Percentiles rank a stretch among this genome's conserved stretches.
Evolutionary conservation across 1,140 invertebrate species (phyloP).

Genomic region (Lepidurus apus): DNA sequence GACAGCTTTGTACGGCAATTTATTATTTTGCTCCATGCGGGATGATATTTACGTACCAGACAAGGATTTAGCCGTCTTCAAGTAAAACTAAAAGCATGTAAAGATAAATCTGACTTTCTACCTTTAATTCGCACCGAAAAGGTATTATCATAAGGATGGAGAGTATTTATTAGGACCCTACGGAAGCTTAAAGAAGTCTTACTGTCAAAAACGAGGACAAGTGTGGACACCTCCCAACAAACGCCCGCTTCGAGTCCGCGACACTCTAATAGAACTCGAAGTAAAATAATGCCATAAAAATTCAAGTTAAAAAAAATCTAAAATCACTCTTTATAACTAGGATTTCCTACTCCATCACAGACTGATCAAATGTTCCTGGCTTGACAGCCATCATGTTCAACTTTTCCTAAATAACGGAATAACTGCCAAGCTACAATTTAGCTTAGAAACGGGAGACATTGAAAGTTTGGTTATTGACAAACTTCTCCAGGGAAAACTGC

Average conservation of each 20-base stretch:
- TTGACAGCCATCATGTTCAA: background rate
- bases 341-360: background rate
- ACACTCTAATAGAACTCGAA: background rate
- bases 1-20: slow-evolving; percentile 4
- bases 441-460: background rate
- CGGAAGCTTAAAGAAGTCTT: background rate
- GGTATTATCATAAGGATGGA: slow-evolving; percentile 1
- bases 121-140: background rate
- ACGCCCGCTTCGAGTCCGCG: background rate
- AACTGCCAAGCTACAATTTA: background rate
- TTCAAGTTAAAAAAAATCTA: background rate
- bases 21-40: background rate
- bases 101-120: background rate
- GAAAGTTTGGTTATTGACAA: background rate
- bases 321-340: background rate
- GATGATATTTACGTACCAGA: background rate
- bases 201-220: background rate
- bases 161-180: background rate
- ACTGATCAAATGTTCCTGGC: background rate
- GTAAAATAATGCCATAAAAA: background rate
- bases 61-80: background rate
- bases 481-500: background rate
- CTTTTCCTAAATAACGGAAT: slow-evolving; percentile 1
- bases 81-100: background rate
- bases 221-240: background rate